Evolutionary conservation across 1,140 invertebrate genomes (phyloP), one percentile per base, ranked within the genome.

Genomic region (Philotrypesis tridentata): DNA sequence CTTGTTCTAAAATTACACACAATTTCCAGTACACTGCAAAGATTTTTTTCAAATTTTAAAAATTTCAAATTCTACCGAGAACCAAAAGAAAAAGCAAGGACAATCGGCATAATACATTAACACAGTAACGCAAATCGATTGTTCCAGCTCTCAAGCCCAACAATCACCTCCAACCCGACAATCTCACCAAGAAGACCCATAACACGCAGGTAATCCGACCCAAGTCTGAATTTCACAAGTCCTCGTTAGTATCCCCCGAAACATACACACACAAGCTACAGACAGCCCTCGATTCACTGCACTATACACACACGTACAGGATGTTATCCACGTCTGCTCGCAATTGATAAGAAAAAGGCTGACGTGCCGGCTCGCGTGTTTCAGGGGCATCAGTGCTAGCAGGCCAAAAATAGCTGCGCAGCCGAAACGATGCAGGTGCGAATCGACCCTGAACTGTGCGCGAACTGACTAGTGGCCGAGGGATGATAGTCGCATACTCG

Each of bases 321-420:
- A 65, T 65, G 0, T 40, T 76, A 76, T 76, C 48, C 21, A n/a
- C n/a, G 48, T 17, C 21, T 4, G 48, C 48, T 2, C 48, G 17
- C 1, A 31, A 29, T 14, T 27, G 65, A 82, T 63, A 71, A 70
- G 73, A 3, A 55, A n/a, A 71, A 3, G 21, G 29, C 29, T 17
- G 21, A 55, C 48, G 21, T 55, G 48, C 48, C 21, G 37, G 29
- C 12, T 82, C 25, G 74, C 80, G 74, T 82, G 74, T 23, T 33
- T 60, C 74, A 40, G 73, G 73, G 14, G 68, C 55, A 77, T 82
- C 74, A 37, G 33, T 76, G 21, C 5, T 61, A 11, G n/a, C 2
- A n/a, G 1, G n/a, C 71, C 79, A 37, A 81, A 81, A 81, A 81
- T 81, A 81, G 40, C 60, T 14, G 11, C 6, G 1, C 31, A 71